Base-by-base conservation (phyloP, 2,113 vertebrate species). In the Phainopepla nitens region DNA sequence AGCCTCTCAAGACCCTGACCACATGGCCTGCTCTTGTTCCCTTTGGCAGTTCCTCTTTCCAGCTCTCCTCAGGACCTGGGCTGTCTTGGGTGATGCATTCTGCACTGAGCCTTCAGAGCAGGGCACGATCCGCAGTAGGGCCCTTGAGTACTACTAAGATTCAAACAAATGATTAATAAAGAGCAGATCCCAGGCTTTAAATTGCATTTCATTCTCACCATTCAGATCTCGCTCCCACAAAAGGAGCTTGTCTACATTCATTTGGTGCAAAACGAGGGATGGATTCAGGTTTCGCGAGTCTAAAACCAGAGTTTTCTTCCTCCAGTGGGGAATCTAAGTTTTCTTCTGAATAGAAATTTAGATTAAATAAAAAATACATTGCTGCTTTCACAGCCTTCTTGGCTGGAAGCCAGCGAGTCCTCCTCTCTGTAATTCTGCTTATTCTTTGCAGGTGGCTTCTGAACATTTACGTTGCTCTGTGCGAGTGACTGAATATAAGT, bases 161-260 rank as follows among this genome's bases (percentile, higher is more conserved):
- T 95, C 75, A 85, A 88, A 94, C 76, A 95, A 95, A 93, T 93
- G 60, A 93, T 90, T 96, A 96, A 96, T 95, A 95, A 94, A 96
- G 92, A 94, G 87, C 82, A 96, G 92, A 96, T 86, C 79, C 60
- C 41, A 80, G 44, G 54, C 71, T 94, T 49, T 54, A 93, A 96
- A 93, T 90, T 92, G 56, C 71, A 83, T 86, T 94, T 96, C 90
- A 93, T 97, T 94, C 94, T 90, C 94, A 94, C 84, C 35, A 66
- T 85, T 87, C 87, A 85, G 54, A 80, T 82, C 36, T 94, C 1
- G 7, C 29, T 94, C 76, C 68, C 78, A 90, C 87, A 91, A 93
- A 94, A 91, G 3, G 17, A 82, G 39, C 70, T 72, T 96, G 94
- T 97, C 96, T 79, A 44, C 75, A 73, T 89, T 91, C 61, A 93